Percentiles rank a stretch among this genome's conserved stretches.
These are phyloP conservation scores for Colius striatus DNA, from an alignment of 2,113 vertebrate genomes.

Conservation along the genomic window DNA sequence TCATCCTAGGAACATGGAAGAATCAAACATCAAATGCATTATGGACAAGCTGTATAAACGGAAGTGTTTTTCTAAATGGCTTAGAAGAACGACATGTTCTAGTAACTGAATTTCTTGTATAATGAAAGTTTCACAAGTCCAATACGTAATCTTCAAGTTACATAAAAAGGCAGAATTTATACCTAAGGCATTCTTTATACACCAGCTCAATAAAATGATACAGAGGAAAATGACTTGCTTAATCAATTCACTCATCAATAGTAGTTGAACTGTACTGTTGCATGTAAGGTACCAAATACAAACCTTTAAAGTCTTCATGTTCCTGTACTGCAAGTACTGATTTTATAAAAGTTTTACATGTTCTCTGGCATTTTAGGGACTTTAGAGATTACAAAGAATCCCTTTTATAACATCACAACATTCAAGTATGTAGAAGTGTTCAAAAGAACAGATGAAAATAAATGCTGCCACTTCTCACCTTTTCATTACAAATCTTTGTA, in stretches of 20 bases:
- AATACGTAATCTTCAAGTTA: neutral
- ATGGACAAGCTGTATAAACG: neutral
- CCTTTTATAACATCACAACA: neutral
- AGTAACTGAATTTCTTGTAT: neutral
- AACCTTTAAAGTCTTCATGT: neutral
- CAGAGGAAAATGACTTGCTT: neutral
- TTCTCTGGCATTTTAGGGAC: neutral
- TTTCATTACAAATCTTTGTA: neutral
- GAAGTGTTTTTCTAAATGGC: conserved; percentile 12
- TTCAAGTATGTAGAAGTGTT: neutral
- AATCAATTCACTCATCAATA: neutral
- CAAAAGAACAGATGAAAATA: neutral
- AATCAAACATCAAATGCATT: neutral
- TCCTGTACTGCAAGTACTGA: neutral
- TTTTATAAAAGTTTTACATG: neutral
- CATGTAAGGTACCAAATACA: neutral
- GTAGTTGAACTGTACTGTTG: neutral
- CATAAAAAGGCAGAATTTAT: neutral
- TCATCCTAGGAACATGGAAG: neutral
- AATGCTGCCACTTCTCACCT: neutral
- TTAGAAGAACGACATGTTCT: conserved; percentile 3
- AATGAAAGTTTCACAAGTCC: neutral
- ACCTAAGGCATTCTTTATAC: neutral
- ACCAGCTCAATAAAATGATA: neutral
- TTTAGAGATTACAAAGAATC: neutral